Percentiles rank a stretch among this genome's conserved stretches.
phyloP scores from a whole-genome alignment of 2,113 vertebrate species.

The Lichenostomus cassidix region DNA sequence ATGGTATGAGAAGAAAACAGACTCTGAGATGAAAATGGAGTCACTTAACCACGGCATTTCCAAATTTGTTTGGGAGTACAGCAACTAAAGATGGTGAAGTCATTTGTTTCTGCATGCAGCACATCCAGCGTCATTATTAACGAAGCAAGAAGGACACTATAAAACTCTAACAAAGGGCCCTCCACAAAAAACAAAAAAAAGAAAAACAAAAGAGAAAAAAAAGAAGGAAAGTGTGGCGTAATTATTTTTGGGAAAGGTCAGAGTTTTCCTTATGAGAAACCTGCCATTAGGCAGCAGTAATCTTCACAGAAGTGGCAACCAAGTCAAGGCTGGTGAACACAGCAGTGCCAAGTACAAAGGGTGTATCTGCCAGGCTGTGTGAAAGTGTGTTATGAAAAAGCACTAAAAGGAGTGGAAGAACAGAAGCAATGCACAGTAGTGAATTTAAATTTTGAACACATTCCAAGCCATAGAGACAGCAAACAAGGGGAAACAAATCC shows the following conservation, averaged over 20 bases:
- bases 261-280: background rate
- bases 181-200: background rate
- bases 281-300: background rate
- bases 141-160: background rate
- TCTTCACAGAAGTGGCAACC: background rate
- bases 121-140: background rate
- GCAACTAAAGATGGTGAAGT: background rate
- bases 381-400: conserved; percentile 17
- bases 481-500: conserved; percentile 55
- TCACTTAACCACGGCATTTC: background rate
- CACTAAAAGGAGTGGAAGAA: conserved; percentile 35
- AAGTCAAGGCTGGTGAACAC: background rate
- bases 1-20: conserved; percentile 39
- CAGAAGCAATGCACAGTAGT: conserved; percentile 36
- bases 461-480: conserved; percentile 21
- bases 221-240: too few relatives aligned
- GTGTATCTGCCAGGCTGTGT: background rate
- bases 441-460: conserved; percentile 16
- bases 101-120: conserved; percentile 32
- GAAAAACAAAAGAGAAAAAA: background rate
- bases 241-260: background rate
- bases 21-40: conserved; percentile 45
- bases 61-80: background rate
- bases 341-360: background rate
- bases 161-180: background rate